Base-by-base conservation (phyloP, 2,888 invertebrate species). In the Ectropis crepuscularia region DNA sequence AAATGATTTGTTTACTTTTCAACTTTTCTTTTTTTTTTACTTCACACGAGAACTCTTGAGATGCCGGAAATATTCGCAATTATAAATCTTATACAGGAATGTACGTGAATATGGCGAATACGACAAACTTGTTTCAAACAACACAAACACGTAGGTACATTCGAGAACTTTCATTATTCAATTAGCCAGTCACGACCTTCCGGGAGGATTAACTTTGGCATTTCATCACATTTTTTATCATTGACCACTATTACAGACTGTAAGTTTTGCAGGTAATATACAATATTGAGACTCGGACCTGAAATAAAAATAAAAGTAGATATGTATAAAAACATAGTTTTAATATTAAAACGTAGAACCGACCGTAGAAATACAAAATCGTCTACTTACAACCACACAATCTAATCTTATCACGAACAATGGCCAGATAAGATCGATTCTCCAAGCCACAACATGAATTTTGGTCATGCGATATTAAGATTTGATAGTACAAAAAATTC, bases 391-490 rank as follows among this genome's bases (percentile, higher is more conserved):
- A 43, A 53, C 47, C n/a, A 7, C 38, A 39, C 50, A 60, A 64
- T 64, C 60, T 64, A 64, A 64, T 64, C 64, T 57, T 51, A 64
- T 60, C 64, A 48, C 46, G 53, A 49, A 38, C 42, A 38, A 49
- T 8, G 43, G 12, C 5, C 54, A 59, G 59, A 59, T 63, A 63
- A 50, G 53, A 45, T n/a, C 39, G 45, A 64, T 46, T 65, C 11
- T 6, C 42, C 50, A 41, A 45, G 45, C 28, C 57, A 43, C 46
- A 62, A 59, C 62, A 66, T 47, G 61, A 61, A 54, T 72, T 65
- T 68, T 68, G 37, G 70, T 67, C 70, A 68, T 58, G 58, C 55
- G 65, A 70, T 55, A 70, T 63, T 62, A 55, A 68, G 54, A 67
- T 71, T 71, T 55, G 49, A 67, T 48, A 46, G 16, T 37, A 53